Conservation (phyloP, 1,140 invertebrate genomes). For the Zaprionus africanus region DNA sequence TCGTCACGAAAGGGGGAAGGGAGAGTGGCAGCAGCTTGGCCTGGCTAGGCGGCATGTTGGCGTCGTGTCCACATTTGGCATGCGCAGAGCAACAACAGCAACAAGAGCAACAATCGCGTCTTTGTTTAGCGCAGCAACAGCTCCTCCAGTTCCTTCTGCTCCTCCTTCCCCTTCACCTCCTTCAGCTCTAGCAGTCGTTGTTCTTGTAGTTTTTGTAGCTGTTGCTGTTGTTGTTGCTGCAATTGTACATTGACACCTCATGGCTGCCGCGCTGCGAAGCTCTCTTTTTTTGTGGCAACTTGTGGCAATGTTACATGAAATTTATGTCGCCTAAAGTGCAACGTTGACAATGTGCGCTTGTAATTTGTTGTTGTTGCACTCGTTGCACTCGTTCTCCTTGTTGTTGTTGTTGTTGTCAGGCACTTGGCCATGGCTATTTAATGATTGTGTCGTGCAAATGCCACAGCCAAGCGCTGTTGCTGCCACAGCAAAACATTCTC, state of each 20-base stretch:
- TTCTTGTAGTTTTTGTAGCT: slow-evolving; percentile 14
- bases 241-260: slow-evolving; percentile 80
- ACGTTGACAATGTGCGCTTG: slow-evolving; percentile 81
- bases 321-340: slow-evolving; percentile 82
- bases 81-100: slow-evolving; percentile 56
- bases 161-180: background rate
- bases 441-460: slow-evolving; percentile 82
- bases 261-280: slow-evolving; percentile 42
- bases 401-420: slow-evolving; percentile 63
- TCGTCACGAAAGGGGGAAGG: background rate
- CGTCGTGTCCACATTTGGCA: slow-evolving; percentile 78
- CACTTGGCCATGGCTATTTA: slow-evolving; percentile 80
- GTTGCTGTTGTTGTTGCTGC: slow-evolving; percentile 52
- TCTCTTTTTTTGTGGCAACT: slow-evolving; percentile 35
- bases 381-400: slow-evolving; percentile 24
- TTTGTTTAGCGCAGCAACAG: slow-evolving; percentile 58
- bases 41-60: slow-evolving; percentile 57
- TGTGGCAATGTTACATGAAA: slow-evolving; percentile 68
- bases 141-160: background rate
- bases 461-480: slow-evolving; percentile 43
- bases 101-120: slow-evolving; percentile 74
- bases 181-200: slow-evolving; percentile 45
- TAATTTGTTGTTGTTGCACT: slow-evolving; percentile 72
- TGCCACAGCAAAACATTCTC: slow-evolving; percentile 12
- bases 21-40: background rate